Conservation (phyloP, 1,140 invertebrate species). For the Drosophila pallidifrons region DNA sequence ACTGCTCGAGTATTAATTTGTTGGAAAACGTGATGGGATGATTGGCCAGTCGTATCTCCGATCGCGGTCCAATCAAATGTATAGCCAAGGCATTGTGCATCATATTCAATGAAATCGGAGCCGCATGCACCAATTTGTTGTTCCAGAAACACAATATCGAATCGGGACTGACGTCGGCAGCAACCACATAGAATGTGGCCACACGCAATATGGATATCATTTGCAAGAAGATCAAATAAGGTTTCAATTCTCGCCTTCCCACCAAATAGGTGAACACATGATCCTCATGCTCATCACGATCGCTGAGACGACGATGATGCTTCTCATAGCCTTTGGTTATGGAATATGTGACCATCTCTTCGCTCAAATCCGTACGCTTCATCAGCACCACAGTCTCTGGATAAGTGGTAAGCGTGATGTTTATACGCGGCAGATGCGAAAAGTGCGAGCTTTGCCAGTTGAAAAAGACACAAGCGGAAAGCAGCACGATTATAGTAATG, state of each 20-base stretch:
- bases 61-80: not conserved
- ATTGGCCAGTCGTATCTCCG: conserved; percentile 12
- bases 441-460: conserved; percentile 3
- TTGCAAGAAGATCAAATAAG: conserved; percentile 2
- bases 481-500: not conserved
- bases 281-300: not conserved
- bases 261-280: not conserved
- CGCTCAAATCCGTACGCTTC: not conserved
- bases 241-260: conserved; percentile 8
- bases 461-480: not conserved
- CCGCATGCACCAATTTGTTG: conserved; percentile 5
- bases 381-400: not conserved
- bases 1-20: not conserved
- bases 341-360: not conserved
- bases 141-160: conserved; percentile 11
- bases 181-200: conserved; percentile 12
- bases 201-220: not conserved
- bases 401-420: not conserved
- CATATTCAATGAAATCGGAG: conserved; percentile 24
- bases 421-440: not conserved
- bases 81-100: conserved; percentile 27
- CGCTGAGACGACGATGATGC: not conserved
- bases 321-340: not conserved
- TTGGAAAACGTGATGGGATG: conserved; percentile 3
- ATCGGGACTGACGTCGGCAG: not conserved